A percentile compares a stretch with the other conserved stretches of the same genome.
Conservation (phyloP, 1,140 invertebrate genomes). For the Caenorhabditis remanei region DNA sequence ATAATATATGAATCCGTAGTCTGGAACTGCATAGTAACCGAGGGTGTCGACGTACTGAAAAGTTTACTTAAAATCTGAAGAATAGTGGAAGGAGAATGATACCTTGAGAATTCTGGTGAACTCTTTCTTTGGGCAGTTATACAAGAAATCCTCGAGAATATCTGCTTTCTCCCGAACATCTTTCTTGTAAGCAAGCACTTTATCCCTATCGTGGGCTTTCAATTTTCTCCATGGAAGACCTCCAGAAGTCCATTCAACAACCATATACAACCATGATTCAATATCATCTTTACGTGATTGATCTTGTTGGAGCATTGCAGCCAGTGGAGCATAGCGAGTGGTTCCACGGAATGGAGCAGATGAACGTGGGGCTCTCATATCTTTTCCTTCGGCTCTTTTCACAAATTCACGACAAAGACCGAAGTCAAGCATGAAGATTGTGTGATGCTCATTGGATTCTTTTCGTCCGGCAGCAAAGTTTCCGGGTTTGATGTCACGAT, state of each 20-base stretch:
- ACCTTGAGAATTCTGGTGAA: constrained; percentile 59
- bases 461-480: constrained; percentile 63
- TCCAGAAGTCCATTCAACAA: constrained; percentile 66
- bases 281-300: constrained; percentile 65
- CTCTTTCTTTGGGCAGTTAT: constrained; percentile 60
- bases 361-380: constrained; percentile 2
- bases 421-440: constrained; percentile 66
- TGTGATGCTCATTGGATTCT: constrained; percentile 58
- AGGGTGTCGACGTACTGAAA: constrained; percentile 59
- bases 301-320: constrained; percentile 59
- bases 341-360: constrained; percentile 64
- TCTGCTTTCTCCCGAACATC: constrained; percentile 33
- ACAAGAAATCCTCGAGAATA: constrained; percentile 57
- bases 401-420: constrained; percentile 59
- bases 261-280: constrained; percentile 66
- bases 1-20: constrained; percentile 64
- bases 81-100: neutral
- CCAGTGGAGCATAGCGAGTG: constrained; percentile 62
- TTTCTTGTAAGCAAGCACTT: constrained; percentile 60
- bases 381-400: constrained; percentile 32
- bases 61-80: neutral
- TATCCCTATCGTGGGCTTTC: constrained; percentile 60
- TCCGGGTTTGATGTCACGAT: constrained; percentile 66
- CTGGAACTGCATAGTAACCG: constrained; percentile 61
- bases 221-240: constrained; percentile 63